Base-by-base conservation (phyloP, 2,797 vertebrate species). In the Onychomys leucogaster region DNA sequence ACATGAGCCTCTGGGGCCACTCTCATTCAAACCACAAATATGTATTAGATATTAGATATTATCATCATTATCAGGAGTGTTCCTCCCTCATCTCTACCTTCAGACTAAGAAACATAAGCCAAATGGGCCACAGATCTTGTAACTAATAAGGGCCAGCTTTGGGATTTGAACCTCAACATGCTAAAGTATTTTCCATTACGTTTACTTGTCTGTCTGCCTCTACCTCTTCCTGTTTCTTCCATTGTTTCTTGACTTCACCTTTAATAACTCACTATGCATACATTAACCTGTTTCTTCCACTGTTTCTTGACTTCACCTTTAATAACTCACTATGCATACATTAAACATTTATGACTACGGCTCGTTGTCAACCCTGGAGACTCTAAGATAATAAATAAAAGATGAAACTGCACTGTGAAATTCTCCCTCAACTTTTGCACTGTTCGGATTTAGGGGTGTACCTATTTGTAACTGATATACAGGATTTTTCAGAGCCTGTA, bases 371-470 rank as follows among this genome's bases (percentile, higher is more conserved):
- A 77, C 34, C 46, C 52, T 91, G 41, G 27, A 69, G 41, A 16
- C 69, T 75, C n/a, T 37, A 25, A 59, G 32, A 69, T 69, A 32
- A 81, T 89, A 78, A 85, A 82, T 85, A 95, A 94, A 94, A 93
- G 63, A 80, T 76, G 41, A 96, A 86, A 84, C 49, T n/a, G 21
- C 61, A 41, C 37, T 89, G 3, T 34, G 92, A 94, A 95, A 89
- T 91, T 94, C 46, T 77, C 23, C 86, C 25, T 55, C n/a, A 46
- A n/a, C 55, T 75, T 95, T 91, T 34, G 5, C 32, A 89, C 55
- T 81, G 87, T 87, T 73, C 85, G 73, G 37, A 95, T 73, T 78
- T 55, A 29, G 65, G 55, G 55, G 59, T 16, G 59, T 76, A 73
- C 14, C 0, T 77, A 65, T 93, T 95, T 90, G 14, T n/a, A 34